phyloP scores from a whole-genome alignment of 2,113 vertebrate species.

The Anser brachyrhynchus region DNA sequence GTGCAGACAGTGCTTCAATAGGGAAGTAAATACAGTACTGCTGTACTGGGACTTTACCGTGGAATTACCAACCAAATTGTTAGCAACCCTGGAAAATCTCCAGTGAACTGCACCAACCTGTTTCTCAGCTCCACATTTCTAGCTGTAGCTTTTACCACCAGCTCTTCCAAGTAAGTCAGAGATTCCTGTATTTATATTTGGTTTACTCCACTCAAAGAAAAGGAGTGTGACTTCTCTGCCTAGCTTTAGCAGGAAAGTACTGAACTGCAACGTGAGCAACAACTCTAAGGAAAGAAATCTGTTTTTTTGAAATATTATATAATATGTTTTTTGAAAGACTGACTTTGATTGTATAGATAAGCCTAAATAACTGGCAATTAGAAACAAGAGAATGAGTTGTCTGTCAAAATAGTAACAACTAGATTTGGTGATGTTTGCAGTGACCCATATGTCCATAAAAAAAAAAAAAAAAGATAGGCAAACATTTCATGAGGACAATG shows the following conservation, averaged over 20 bases:
- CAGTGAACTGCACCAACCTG: background rate
- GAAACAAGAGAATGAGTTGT: background rate
- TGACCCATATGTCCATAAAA: background rate
- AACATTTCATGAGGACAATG: background rate
- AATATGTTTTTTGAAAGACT: background rate
- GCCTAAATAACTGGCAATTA: background rate
- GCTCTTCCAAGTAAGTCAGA: background rate
- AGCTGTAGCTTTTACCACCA: background rate
- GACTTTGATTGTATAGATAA: background rate
- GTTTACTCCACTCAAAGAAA: background rate
- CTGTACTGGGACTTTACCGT: background rate
- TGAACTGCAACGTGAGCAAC: background rate
- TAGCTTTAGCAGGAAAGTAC: background rate
- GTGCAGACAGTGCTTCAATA: background rate
- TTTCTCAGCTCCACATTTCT: background rate
- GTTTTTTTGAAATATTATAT: background rate
- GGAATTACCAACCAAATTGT: background rate
- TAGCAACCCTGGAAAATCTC: background rate
- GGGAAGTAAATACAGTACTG: background rate
- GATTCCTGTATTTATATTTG: background rate
- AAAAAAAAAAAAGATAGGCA: background rate
- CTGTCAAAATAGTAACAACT: background rate
- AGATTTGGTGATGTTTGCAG: background rate
- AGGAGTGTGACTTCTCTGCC: background rate
- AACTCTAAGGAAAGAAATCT: background rate